phyloP scores from a whole-genome alignment of 1,140 invertebrate species.

The Akabosia matsudoensis region DNA sequence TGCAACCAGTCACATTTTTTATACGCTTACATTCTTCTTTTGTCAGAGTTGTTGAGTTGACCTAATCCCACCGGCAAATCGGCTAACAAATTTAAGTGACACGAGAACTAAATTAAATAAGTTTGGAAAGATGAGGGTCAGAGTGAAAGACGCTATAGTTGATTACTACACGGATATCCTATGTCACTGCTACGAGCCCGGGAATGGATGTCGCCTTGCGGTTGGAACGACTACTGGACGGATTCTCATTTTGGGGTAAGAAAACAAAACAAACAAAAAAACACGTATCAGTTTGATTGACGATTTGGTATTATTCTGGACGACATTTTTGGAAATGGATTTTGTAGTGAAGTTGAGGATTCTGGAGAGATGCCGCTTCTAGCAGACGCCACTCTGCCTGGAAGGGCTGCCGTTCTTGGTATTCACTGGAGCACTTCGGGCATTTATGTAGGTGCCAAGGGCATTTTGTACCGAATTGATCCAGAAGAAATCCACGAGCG shows the following conservation, averaged over 20 bases:
- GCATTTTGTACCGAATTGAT: not conserved
- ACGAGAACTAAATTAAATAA: too few species aligned
- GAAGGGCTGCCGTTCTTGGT: not conserved
- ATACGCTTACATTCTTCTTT: too few species aligned
- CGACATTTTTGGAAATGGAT: too few species aligned
- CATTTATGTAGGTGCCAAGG: not conserved
- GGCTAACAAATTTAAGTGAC: too few species aligned
- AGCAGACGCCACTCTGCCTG: not conserved
- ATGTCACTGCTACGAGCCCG: constrained; percentile 3
- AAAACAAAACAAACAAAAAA: not conserved
- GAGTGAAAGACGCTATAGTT: not conserved
- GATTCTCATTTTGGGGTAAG: constrained; percentile 4
- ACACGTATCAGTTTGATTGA: not conserved
- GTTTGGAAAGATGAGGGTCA: constrained; percentile 22
- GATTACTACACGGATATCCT: constrained; percentile 19
- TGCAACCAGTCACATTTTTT: too few species aligned
- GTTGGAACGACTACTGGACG: constrained; percentile 9
- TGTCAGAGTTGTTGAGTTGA: too few species aligned
- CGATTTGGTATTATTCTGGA: not conserved
- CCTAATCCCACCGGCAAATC: too few species aligned
- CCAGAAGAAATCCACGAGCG: not conserved
- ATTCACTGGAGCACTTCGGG: not conserved
- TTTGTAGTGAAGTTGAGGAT: not conserved
- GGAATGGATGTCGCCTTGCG: not conserved
- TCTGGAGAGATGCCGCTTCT: not conserved